phyloP scores from a whole-genome alignment of 2,113 vertebrate species.

The Spea multiplicata region DNA sequence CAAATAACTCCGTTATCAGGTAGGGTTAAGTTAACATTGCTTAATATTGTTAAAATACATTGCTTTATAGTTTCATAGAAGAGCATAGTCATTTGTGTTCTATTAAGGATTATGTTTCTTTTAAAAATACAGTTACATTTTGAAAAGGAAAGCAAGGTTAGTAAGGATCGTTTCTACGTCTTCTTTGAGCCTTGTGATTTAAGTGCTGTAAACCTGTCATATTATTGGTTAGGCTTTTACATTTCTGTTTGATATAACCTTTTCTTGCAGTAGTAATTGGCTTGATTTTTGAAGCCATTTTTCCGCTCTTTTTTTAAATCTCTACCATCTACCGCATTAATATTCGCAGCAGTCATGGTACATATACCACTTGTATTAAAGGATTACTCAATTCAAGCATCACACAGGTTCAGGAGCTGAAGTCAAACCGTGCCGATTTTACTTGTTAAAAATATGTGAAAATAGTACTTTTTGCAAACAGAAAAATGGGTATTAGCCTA shows the following conservation, averaged over 20 bases:
- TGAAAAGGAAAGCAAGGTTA: not conserved
- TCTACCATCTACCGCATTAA: slow-evolving; percentile 8
- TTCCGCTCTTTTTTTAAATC: slow-evolving; percentile 50
- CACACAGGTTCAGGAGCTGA: slow-evolving; percentile 39
- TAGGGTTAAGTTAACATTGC: too few species aligned
- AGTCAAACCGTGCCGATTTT: slow-evolving; percentile 32
- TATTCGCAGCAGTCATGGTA: slow-evolving; percentile 40
- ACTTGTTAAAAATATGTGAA: slow-evolving; percentile 32
- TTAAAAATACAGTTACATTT: too few species aligned
- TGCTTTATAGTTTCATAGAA: too few species aligned
- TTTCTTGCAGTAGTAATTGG: slow-evolving; percentile 26
- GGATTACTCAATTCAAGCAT: slow-evolving; percentile 46
- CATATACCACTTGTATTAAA: slow-evolving; percentile 41
- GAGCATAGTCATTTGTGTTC: too few species aligned
- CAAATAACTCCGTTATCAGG: too few species aligned
- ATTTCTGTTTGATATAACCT: slow-evolving; percentile 11
- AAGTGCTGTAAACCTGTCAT: slow-evolving; percentile 15
- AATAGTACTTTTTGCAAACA: slow-evolving; percentile 10
- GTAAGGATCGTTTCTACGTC: not conserved
- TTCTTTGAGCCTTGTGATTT: slow-evolving; percentile 11
- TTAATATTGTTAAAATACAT: too few species aligned
- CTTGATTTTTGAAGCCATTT: slow-evolving; percentile 38
- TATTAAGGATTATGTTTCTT: too few species aligned
- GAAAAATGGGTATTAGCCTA: too few species aligned
- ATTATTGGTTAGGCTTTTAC: slow-evolving; percentile 9